These are phyloP conservation scores for Drymodes brunneopygia DNA, from an alignment of 2,113 vertebrate species.

Conservation along the genomic window DNA sequence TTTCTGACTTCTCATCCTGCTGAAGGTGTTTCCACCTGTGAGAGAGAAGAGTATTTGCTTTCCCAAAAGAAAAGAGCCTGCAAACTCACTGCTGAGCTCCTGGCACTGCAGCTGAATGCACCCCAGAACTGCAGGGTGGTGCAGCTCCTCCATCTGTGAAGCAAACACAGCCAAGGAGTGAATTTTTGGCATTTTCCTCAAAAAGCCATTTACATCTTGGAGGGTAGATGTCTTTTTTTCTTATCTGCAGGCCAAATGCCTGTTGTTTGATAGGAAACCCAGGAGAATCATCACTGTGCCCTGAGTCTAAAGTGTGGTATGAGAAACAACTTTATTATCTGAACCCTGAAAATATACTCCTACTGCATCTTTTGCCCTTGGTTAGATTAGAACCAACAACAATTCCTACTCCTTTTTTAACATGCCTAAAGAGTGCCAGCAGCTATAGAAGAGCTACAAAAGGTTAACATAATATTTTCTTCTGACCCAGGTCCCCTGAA, in stretches of 20 bases:
- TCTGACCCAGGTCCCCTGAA: not conserved
- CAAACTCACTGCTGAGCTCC: not conserved
- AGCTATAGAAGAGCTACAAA: not conserved
- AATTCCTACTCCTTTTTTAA: not conserved
- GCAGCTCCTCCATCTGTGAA: not conserved
- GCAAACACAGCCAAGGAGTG: not conserved
- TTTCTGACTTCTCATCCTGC: not conserved
- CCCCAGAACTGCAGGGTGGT: not conserved
- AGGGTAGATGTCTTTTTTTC: not conserved
- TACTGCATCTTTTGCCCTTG: not conserved
- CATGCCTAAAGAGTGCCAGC: not conserved
- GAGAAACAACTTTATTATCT: not conserved
- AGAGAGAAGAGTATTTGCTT: not conserved
- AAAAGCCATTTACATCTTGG: not conserved
- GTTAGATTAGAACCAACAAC: not conserved
- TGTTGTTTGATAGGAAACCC: not conserved
- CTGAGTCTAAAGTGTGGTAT: not conserved
- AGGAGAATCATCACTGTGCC: rapidly evolving
- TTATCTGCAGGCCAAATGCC: not conserved
- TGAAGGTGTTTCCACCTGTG: not conserved
- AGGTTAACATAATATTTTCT: not conserved
- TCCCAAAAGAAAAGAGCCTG: not conserved
- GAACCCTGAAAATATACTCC: not conserved
- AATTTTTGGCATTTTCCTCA: not conserved
- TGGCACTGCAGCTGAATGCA: not conserved